phyloP scores from a whole-genome alignment of 2,113 vertebrate species.

The Aepyceros melampus region DNA sequence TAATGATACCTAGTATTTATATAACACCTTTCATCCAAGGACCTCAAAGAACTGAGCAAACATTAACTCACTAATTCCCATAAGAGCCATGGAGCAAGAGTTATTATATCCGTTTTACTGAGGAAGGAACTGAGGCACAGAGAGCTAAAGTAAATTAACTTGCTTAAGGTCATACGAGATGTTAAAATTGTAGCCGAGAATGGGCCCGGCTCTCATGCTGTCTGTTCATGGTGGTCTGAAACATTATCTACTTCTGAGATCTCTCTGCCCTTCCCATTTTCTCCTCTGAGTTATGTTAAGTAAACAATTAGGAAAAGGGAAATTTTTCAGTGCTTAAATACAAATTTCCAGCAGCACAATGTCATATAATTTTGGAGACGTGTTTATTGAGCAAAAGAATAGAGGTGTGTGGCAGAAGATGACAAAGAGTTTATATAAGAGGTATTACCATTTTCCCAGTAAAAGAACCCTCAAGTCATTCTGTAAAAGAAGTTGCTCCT shows the following conservation, averaged over 20 bases:
- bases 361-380: background rate
- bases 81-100: conserved; percentile 54
- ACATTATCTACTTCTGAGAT: background rate
- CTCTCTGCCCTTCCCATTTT: background rate
- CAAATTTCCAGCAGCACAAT: background rate
- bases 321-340: background rate
- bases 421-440: background rate
- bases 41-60: conserved; percentile 70
- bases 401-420: background rate
- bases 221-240: background rate
- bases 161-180: background rate
- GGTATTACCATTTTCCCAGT: background rate
- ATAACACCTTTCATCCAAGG: conserved; percentile 68
- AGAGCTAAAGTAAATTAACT: conserved; percentile 7
- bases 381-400: background rate
- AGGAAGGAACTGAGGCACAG: conserved; percentile 38
- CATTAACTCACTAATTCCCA: conserved; percentile 66
- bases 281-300: background rate
- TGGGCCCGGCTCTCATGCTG: background rate
- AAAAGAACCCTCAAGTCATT: background rate
- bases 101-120: conserved; percentile 51
- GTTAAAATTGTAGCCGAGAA: background rate
- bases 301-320: background rate
- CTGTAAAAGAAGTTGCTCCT: background rate
- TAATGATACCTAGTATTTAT: conserved; percentile 64